Conservation (phyloP, 2,888 invertebrate species). For the Terebella lapidaria region DNA sequence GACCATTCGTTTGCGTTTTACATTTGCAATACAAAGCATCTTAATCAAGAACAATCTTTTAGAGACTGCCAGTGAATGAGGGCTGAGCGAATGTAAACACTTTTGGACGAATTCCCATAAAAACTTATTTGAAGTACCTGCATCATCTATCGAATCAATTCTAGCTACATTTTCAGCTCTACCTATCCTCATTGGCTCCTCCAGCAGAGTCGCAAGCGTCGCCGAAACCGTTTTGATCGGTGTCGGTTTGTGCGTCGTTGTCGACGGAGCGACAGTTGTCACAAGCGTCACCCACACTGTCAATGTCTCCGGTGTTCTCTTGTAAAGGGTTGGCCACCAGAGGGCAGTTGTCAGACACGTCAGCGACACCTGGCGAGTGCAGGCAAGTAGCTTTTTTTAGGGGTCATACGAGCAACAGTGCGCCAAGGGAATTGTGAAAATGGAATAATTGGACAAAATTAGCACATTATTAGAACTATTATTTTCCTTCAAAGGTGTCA, state of each 20-base stretch:
- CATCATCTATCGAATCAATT: too few species aligned
- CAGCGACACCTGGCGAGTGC: slow-evolving; percentile 40
- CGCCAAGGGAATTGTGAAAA: not conserved
- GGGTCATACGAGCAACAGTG: too few species aligned
- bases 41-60: too few species aligned
- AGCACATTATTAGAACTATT: too few species aligned
- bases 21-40: too few species aligned
- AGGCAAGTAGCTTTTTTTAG: too few species aligned
- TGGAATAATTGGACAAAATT: not conserved
- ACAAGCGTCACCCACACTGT: slow-evolving; percentile 35
- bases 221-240: slow-evolving; percentile 72
- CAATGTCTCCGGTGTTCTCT: slow-evolving; percentile 17
- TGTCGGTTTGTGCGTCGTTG: slow-evolving; percentile 71
- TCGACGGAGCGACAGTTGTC: slow-evolving; percentile 59
- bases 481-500: slow-evolving; percentile 63
- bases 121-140: too few species aligned
- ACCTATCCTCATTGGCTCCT: slow-evolving; percentile 11
- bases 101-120: too few species aligned
- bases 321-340: slow-evolving; percentile 29
- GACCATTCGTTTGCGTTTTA: too few species aligned
- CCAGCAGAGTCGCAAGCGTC: slow-evolving; percentile 69
- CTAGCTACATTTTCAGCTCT: too few species aligned
- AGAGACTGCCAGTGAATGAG: too few species aligned
- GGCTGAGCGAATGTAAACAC: too few species aligned
- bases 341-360: slow-evolving; percentile 76